Conservation (phyloP, 2,113 vertebrate genomes). For the Perca flavescens region DNA sequence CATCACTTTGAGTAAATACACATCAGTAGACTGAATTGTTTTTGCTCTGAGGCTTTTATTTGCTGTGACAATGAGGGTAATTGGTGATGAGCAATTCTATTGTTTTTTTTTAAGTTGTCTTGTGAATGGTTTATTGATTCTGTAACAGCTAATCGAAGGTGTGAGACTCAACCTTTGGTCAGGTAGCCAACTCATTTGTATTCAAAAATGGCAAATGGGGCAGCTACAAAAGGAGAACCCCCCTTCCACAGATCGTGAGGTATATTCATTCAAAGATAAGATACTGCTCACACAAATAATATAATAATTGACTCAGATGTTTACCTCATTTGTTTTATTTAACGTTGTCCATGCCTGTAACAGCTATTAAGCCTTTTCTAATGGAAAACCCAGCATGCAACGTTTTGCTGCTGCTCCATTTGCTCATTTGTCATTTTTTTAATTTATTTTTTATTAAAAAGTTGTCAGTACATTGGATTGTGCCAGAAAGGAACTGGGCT, state of each 20-base stretch:
- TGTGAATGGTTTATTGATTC: constrained; percentile 49
- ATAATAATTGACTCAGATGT: not conserved
- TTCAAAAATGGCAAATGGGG: constrained; percentile 7
- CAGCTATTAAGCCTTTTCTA: not conserved
- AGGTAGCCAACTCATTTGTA: constrained; percentile 9
- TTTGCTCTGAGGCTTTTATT: not conserved
- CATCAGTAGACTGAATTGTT: not conserved
- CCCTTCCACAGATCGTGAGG: not conserved
- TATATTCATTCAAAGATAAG: not conserved
- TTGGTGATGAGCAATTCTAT: constrained; percentile 47
- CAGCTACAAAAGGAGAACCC: not conserved
- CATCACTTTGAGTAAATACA: constrained; percentile 22
- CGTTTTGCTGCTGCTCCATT: constrained; percentile 1
- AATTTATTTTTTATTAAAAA: constrained; percentile 45
- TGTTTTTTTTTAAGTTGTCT: constrained; percentile 33
- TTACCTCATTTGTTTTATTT: not conserved
- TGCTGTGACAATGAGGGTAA: constrained; percentile 23
- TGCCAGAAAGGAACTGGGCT: constrained; percentile 38
- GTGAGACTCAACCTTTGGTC: constrained; percentile 26
- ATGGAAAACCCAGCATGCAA: not conserved
- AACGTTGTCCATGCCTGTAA: not conserved
- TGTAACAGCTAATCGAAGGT: constrained; percentile 40
- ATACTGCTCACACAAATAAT: not conserved
- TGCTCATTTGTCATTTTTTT: not conserved
- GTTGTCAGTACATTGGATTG: constrained; percentile 61